phyloP scores from a whole-genome alignment of 2,888 invertebrate genomes.

The Oscheius sp. region DNA sequence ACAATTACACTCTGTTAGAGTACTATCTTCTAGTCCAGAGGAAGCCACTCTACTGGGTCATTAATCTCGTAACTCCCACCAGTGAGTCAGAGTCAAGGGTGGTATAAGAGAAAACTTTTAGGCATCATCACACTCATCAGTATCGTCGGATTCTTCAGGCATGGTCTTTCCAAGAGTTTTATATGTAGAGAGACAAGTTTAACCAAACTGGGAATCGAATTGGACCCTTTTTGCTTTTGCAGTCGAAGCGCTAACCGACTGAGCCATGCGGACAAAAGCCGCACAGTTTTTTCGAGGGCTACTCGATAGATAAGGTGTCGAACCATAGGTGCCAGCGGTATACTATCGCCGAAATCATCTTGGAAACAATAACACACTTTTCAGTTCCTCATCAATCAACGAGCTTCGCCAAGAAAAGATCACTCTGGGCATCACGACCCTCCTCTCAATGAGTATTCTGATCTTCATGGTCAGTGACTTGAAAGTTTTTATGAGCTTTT shows the following conservation, averaged over 20 bases:
- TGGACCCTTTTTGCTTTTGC: too few species aligned
- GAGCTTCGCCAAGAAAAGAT: conserved; percentile 69
- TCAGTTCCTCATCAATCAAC: conserved; percentile 62
- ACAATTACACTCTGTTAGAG: conserved; percentile 65
- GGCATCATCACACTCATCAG: conserved; percentile 74
- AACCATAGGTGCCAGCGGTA: too few species aligned
- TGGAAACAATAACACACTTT: too few species aligned
- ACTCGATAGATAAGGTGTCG: too few species aligned
- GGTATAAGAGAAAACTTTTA: too few species aligned
- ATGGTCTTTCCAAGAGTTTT: conserved; percentile 49
- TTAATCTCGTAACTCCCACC: conserved; percentile 68
- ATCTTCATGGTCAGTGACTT: conserved; percentile 72
- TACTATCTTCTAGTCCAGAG: conserved; percentile 54
- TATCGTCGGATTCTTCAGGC: conserved; percentile 73
- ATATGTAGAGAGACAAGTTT: conserved; percentile 13
- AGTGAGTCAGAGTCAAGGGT: too few species aligned
- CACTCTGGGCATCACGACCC: conserved; percentile 68
- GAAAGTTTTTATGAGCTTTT: too few species aligned
- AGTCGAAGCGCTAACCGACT: too few species aligned
- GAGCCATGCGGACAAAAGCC: too few species aligned
- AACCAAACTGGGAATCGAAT: too few species aligned
- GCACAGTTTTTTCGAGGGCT: too few species aligned
- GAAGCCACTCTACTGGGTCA: conserved; percentile 66
- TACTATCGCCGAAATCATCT: too few species aligned
- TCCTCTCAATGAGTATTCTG: conserved; percentile 75